phyloP scores from a whole-genome alignment of 2,888 invertebrate genomes.

The Eristalinus sepulchralis region DNA sequence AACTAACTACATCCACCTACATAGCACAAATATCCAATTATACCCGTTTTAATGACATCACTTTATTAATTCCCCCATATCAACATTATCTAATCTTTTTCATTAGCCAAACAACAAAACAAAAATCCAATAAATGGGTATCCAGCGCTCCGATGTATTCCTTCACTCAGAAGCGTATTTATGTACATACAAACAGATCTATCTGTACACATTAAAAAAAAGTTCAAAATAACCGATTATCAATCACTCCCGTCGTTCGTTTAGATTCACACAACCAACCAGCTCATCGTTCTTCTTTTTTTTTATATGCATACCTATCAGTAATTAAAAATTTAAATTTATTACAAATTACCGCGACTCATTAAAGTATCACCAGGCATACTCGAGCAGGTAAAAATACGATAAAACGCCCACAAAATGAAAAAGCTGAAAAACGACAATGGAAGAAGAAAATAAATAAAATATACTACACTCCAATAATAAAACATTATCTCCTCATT shows the following conservation, averaged over 20 bases:
- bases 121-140: neutral
- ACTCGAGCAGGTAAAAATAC: neutral
- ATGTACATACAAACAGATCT: too few species aligned
- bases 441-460: neutral
- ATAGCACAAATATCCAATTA: neutral
- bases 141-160: neutral
- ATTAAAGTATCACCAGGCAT: conserved; percentile 9
- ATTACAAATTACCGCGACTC: conserved; percentile 24
- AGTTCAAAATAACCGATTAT: neutral
- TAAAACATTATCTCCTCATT: conserved; percentile 16
- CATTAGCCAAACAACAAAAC: neutral
- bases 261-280: too few species aligned
- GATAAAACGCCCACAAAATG: neutral
- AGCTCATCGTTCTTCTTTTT: too few species aligned
- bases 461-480: conserved; percentile 20
- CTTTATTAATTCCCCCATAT: neutral
- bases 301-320: neutral
- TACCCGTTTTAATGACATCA: neutral
- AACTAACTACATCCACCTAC: too few species aligned
- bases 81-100: neutral
- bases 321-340: conserved; percentile 24
- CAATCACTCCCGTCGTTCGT: neutral
- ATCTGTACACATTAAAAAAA: neutral
- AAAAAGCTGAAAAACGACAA: neutral
- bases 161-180: neutral